Evolutionary conservation across 2,113 vertebrate genomes (phyloP), one percentile per base, ranked within the genome.

Genomic region (Nibea albiflora): DNA sequence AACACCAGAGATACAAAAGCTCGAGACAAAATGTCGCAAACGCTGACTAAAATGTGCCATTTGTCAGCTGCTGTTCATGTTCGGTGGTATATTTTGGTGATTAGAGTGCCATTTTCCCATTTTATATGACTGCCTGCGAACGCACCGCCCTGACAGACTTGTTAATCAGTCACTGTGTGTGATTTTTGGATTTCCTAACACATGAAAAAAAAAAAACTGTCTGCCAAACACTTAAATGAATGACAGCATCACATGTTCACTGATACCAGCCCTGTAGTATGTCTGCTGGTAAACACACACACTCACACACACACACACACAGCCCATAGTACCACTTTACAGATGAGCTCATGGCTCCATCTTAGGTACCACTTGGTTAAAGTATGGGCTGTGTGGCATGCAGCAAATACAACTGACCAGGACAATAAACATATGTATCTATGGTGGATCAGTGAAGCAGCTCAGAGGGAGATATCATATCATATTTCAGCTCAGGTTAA

Each of bases 301-400:
- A 3, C 28, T 2, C 28, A 28, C 28, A 28, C 28, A 31, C 31
- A 31, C 31, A 35, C 31, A 35, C 71, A 72, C 42, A 31, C 47
- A 31, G 35, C 0, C 19, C 24, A 52, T 42, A 16, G 7, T 5
- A 47, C 22, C 72, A 57, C 22, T 35, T 46, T 16, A 74, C 74
- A 68, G 65, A 73, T 79, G 81, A 85, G 75, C 78, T 89, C 63
- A 79, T 17, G 16, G 44, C n/a, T 62, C 63, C 16, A 28, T 73
- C 17, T 50, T 1, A 75, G 54, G 24, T 15, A 35, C 46, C 73
- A 53, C 39, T 62, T 53, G 53, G 46, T 11, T 60, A 5, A 17
- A 60, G 47, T 47, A 26, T 53, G 72, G 46, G 42, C 70, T 28
- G 57, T 50, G 28, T 46, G 61, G 9, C 68, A 52, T 0, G 4